These are phyloP conservation scores for Chiroxiphia lanceolata DNA, from an alignment of 2,797 vertebrate genomes.

Conservation along the genomic window DNA sequence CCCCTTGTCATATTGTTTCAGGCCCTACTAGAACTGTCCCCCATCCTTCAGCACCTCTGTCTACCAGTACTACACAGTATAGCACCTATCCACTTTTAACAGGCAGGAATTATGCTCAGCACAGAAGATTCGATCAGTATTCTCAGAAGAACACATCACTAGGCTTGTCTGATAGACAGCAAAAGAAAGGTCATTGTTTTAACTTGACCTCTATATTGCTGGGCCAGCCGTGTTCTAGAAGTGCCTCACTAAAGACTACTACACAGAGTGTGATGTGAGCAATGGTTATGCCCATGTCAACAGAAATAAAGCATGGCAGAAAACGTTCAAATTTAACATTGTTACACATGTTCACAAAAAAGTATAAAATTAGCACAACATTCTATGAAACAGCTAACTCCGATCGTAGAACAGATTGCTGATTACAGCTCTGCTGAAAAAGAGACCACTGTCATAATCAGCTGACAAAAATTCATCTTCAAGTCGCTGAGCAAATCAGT, in stretches of 20 bases:
- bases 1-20: background rate
- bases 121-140: background rate
- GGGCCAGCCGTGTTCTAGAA: background rate
- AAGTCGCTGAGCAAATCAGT: background rate
- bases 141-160: background rate
- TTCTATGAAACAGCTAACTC: background rate
- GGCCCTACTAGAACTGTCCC: background rate
- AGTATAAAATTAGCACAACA: background rate
- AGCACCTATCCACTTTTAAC: background rate
- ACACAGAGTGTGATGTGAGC: background rate
- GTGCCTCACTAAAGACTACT: background rate
- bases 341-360: background rate
- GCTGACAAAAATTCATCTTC: background rate
- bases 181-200: background rate
- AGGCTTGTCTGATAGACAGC: background rate
- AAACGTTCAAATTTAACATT: background rate
- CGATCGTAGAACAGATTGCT: background rate
- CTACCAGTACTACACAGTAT: background rate
- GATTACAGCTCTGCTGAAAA: background rate
- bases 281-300: background rate
- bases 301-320: background rate
- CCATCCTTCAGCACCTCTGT: background rate
- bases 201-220: background rate
- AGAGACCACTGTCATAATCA: background rate
- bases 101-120: background rate